Evolutionary conservation across 2,888 invertebrate genomes (phyloP).

Genomic region (Hypsopygia costalis): DNA sequence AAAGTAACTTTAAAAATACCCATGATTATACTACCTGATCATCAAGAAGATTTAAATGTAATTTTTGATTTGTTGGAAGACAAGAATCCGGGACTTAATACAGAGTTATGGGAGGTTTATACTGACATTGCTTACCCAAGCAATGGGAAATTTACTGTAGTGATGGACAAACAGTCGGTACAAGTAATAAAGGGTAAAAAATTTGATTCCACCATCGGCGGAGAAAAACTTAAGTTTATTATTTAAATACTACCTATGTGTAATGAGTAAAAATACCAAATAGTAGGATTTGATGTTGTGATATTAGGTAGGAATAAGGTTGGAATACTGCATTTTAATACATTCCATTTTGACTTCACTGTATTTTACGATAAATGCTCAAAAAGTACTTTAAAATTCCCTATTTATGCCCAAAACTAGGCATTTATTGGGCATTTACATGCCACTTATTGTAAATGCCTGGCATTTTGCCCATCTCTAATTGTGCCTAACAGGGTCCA

Average conservation of each 20-base stretch:
- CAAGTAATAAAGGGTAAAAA: constrained; percentile 41
- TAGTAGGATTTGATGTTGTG: no score
- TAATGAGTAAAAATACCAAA: no score
- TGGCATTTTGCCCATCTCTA: no score
- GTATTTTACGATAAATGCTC: no score
- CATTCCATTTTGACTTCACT: no score
- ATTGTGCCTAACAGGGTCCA: no score
- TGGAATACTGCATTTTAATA: no score
- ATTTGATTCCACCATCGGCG: constrained; percentile 53
- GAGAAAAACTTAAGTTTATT: constrained; percentile 52
- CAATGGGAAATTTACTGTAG: constrained; percentile 48
- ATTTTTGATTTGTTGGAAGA: constrained; percentile 63
- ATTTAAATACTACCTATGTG: constrained; percentile 29
- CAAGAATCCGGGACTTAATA: constrained; percentile 62
- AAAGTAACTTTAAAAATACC: constrained; percentile 57
- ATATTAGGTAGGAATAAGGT: background rate
- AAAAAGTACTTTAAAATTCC: no score
- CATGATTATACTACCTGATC: constrained; percentile 45
- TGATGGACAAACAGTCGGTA: constrained; percentile 54
- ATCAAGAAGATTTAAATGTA: constrained; percentile 55
- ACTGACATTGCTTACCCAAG: constrained; percentile 39
- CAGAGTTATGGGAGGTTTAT: constrained; percentile 55
- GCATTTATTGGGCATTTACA: no score
- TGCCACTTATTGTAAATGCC: no score
- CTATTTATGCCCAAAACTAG: no score